These are phyloP conservation scores for Vanessa cardui DNA, from an alignment of 2,888 invertebrate species.

Conservation along the genomic window DNA sequence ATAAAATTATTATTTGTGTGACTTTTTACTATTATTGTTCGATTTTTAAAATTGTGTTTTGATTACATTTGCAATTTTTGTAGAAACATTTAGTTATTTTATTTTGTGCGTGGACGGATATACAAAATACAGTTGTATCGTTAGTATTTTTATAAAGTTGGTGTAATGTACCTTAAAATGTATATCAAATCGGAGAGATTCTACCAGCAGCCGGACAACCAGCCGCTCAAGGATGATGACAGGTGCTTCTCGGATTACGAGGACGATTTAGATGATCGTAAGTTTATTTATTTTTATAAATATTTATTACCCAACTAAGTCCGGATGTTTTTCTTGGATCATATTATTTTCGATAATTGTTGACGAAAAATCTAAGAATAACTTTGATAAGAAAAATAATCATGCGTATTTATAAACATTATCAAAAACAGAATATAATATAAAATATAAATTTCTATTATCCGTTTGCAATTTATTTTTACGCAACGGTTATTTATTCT, in stretches of 20 bases:
- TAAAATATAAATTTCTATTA: too few relatives aligned
- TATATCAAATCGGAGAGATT: constrained; percentile 77
- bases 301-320: too few relatives aligned
- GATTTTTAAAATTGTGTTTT: background rate
- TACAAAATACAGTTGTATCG: background rate
- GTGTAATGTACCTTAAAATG: constrained; percentile 76
- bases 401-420: too few relatives aligned
- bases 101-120: constrained; percentile 17
- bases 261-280: constrained; percentile 72
- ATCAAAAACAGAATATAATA: too few relatives aligned
- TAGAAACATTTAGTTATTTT: background rate
- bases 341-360: background rate
- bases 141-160: constrained; percentile 23
- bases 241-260: constrained; percentile 72
- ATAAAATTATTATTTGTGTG: constrained; percentile 12
- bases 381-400: too few relatives aligned
- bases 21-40: background rate
- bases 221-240: constrained; percentile 63
- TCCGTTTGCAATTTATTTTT: too few relatives aligned
- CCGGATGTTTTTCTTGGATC: background rate
- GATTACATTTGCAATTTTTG: background rate
- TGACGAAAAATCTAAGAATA: too few relatives aligned
- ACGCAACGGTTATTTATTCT: too few relatives aligned
- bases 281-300: constrained; percentile 46
- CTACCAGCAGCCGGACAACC: constrained; percentile 69